Percentiles rank a stretch among this genome's conserved stretches.
Conservation (phyloP, 2,113 vertebrate species). For the Leucopternis melanops region DNA sequence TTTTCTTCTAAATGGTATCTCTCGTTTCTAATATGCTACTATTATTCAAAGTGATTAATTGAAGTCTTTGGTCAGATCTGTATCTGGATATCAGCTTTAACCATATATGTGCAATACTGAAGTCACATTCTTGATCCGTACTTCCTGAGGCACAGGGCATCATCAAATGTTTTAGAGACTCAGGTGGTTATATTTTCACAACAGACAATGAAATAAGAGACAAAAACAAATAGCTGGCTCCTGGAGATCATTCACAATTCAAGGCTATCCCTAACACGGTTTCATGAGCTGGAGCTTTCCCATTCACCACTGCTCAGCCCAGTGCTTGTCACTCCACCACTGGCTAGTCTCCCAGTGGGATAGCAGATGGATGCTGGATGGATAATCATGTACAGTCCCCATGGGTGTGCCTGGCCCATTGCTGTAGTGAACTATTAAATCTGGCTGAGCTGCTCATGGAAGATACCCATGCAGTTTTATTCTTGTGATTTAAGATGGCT, state of each 20-base stretch:
- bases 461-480: not conserved
- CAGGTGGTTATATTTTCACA: fast-evolving
- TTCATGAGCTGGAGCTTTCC: not conserved
- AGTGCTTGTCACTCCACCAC: not conserved
- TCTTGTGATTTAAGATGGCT: not conserved
- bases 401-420: fast-evolving
- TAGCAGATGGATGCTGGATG: not conserved
- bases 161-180: not conserved
- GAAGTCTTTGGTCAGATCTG: constrained; percentile 14
- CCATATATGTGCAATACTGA: not conserved
- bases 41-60: constrained; percentile 38
- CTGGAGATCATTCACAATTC: not conserved
- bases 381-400: not conserved
- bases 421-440: not conserved
- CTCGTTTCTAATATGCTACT: constrained; percentile 17
- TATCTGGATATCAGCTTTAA: constrained; percentile 19
- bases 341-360: not conserved
- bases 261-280: not conserved
- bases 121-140: not conserved
- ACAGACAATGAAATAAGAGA: not conserved
- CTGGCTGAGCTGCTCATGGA: not conserved
- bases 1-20: constrained; percentile 10
- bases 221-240: not conserved
- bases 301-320: not conserved
- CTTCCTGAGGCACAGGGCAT: not conserved